A percentile compares a stretch with the other conserved stretches of the same genome.
These are phyloP conservation scores for Allolobophora icterica DNA, from an alignment of 2,888 invertebrate genomes.

Conservation along the genomic window DNA sequence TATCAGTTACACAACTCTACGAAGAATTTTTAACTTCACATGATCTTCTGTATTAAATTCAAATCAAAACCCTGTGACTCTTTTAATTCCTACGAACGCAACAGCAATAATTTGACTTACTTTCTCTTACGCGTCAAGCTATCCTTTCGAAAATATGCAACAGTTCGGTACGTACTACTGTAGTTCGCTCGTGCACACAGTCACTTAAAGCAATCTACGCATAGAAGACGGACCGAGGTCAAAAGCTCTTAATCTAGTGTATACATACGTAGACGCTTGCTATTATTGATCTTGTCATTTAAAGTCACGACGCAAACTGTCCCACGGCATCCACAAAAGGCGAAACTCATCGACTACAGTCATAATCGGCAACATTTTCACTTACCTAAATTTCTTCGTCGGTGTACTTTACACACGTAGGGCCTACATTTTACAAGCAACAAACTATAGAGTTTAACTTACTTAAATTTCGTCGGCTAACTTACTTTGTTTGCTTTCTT, in stretches of 20 bases:
- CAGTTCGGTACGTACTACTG: background rate
- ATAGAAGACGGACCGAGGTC: background rate
- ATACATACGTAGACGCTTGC: background rate
- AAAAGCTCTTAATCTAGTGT: conserved; percentile 6
- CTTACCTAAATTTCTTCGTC: too few relatives aligned
- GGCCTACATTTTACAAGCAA: too few relatives aligned
- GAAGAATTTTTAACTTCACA: background rate
- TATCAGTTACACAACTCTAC: background rate
- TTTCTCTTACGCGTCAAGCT: background rate
- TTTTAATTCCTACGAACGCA: background rate
- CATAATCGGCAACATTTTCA: background rate
- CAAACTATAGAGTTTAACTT: too few relatives aligned
- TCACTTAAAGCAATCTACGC: background rate
- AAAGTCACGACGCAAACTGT: background rate
- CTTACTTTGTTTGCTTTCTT: too few relatives aligned
- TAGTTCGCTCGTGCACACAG: background rate
- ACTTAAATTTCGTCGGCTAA: too few relatives aligned
- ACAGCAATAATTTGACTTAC: background rate
- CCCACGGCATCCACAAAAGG: too few relatives aligned
- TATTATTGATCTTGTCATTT: conserved; percentile 5
- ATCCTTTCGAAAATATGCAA: background rate
- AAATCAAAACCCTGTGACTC: background rate
- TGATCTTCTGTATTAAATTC: too few relatives aligned
- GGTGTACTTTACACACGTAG: too few relatives aligned
- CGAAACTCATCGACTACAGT: too few relatives aligned